Evolutionary conservation across 2,113 vertebrate species (phyloP).

Genomic region (Vulpes ferrilata): DNA sequence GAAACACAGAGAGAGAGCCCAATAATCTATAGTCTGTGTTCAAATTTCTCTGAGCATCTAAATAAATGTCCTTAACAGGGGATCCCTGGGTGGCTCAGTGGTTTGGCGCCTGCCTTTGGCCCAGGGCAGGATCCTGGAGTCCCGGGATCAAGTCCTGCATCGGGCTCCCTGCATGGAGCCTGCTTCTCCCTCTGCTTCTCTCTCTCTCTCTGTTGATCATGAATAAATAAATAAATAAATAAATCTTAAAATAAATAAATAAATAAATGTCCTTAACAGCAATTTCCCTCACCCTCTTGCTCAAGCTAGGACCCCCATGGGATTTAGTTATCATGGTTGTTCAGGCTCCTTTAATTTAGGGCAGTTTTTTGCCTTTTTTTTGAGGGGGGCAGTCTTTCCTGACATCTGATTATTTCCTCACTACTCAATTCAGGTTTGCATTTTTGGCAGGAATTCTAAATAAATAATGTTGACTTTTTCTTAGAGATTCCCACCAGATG

Average conservation of each 20-base stretch:
- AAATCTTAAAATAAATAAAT: no score
- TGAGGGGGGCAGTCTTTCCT: not conserved
- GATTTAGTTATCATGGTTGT: not conserved
- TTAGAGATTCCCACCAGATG: not conserved
- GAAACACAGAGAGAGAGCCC: no score
- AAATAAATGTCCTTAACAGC: no score
- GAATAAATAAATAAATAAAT: no score
- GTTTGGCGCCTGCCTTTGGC: no score
- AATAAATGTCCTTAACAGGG: not conserved
- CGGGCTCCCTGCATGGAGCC: no score
- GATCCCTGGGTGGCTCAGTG: no score
- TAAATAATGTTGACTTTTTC: not conserved
- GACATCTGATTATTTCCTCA: conserved; percentile 4
- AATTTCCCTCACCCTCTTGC: not conserved
- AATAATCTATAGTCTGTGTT: not conserved
- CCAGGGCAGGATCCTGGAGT: no score
- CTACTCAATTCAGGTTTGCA: not conserved
- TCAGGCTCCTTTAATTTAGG: not conserved
- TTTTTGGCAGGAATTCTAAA: not conserved
- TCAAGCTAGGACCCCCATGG: not conserved
- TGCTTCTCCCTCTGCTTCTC: no score
- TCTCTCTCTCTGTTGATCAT: no score
- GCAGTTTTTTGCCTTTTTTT: not conserved
- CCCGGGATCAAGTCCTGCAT: no score
- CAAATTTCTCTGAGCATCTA: not conserved